Evolutionary conservation across 2,888 invertebrate genomes (phyloP).

Genomic region (Catocala fraxini): DNA sequence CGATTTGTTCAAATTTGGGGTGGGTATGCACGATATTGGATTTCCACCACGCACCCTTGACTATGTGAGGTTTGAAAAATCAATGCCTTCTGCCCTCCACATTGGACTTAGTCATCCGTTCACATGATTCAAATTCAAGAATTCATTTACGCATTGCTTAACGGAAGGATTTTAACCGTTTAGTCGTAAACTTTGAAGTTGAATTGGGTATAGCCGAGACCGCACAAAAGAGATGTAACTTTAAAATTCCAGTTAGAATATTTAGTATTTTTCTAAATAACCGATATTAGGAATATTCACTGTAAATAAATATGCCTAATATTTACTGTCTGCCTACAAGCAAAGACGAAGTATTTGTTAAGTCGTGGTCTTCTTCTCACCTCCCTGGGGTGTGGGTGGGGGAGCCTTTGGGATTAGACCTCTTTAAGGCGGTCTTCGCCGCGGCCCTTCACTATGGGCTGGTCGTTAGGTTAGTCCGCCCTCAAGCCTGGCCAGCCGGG

Average conservation of each 20-base stretch:
- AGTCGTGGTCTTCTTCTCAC: no score
- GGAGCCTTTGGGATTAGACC: no score
- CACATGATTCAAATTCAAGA: constrained; percentile 40
- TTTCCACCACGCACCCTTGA: constrained; percentile 71
- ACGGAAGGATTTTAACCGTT: constrained; percentile 31
- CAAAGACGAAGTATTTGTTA: no score
- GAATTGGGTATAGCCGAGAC: background rate
- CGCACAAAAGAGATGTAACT: constrained; percentile 17
- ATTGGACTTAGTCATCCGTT: constrained; percentile 47
- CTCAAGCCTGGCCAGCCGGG: no score
- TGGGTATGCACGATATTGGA: constrained; percentile 70
- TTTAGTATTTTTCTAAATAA: no score
- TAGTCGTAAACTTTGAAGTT: constrained; percentile 28
- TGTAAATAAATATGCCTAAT: no score
- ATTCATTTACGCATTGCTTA: constrained; percentile 36
- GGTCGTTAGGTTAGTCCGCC: no score
- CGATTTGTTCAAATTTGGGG: constrained; percentile 70
- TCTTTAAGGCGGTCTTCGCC: no score
- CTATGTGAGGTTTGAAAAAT: constrained; percentile 75
- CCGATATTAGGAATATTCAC: no score
- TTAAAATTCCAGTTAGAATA: background rate
- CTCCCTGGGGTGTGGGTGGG: no score
- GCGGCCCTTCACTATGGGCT: no score
- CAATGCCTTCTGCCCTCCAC: constrained; percentile 62
- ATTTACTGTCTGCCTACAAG: no score